Percentiles rank a stretch among this genome's conserved stretches.
phyloP scores from a whole-genome alignment of 2,797 vertebrate species.

The Cygnus olor region DNA sequence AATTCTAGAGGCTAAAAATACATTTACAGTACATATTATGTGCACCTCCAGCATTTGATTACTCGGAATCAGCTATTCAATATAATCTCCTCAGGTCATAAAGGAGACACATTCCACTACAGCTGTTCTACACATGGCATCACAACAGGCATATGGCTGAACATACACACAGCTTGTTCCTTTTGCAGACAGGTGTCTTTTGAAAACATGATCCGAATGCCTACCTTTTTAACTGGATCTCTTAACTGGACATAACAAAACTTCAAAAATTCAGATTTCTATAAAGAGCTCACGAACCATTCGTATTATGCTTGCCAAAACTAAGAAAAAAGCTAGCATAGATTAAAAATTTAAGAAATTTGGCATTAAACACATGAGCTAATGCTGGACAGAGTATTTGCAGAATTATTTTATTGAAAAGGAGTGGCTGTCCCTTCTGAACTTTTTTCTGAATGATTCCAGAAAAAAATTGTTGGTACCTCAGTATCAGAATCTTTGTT shows the following conservation, averaged over 20 bases:
- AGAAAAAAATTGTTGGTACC: background rate
- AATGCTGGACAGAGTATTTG: background rate
- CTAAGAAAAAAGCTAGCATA: background rate
- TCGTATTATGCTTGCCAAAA: background rate
- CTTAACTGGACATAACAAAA: background rate
- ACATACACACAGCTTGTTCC: background rate
- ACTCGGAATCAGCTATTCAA: background rate
- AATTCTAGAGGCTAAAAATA: conserved; percentile 27
- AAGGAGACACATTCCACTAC: background rate
- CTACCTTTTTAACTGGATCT: background rate
- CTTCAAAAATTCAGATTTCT: background rate
- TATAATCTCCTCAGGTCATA: conserved; percentile 16
- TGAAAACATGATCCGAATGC: background rate
- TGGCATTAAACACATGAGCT: background rate
- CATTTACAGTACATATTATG: background rate
- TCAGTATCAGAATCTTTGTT: too few species aligned
- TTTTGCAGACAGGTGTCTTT: background rate
- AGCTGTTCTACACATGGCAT: conserved; percentile 3
- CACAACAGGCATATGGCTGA: background rate
- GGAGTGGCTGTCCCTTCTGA: background rate
- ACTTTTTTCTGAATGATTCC: background rate
- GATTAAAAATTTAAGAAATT: background rate
- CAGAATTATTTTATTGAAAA: background rate
- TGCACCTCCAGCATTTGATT: background rate
- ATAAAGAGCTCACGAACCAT: background rate